Evolutionary conservation across 37 sponge, comb jelly and placozoan genomes (phyloP).

Genomic region (Oopsacas minuta): DNA sequence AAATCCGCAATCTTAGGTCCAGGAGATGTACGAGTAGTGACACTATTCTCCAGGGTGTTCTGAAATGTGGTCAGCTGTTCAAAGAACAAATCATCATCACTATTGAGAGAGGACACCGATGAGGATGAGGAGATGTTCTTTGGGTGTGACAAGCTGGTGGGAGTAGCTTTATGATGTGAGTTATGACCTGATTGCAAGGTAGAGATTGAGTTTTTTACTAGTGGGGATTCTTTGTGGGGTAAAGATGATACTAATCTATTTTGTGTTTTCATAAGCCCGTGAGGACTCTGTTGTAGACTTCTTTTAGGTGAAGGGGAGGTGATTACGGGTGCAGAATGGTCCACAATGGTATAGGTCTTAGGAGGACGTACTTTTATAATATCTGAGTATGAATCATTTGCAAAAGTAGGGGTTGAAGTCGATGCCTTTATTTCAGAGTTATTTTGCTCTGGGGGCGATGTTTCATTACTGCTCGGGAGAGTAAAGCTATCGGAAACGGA

Average conservation of each 20-base stretch:
- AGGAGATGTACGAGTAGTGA: not conserved
- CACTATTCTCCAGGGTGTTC: not conserved
- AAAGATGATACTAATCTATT: not conserved
- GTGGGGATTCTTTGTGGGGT: not conserved
- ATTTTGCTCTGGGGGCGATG: not conserved
- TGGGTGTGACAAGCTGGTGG: not conserved
- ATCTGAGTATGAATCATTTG: slow-evolving; percentile 1
- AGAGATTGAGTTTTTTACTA: not conserved
- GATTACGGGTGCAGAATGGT: not conserved
- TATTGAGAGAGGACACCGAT: not conserved
- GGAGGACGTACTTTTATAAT: not conserved
- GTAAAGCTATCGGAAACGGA: not conserved
- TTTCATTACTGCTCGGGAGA: not conserved
- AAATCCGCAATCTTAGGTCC: not conserved
- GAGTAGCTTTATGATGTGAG: not conserved
- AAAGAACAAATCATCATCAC: not conserved
- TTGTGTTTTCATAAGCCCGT: not conserved
- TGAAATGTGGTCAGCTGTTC: not conserved
- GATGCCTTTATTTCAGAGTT: not conserved
- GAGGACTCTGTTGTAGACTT: not conserved
- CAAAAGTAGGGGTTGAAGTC: not conserved
- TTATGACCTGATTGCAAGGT: not conserved
- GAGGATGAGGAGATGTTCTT: not conserved
- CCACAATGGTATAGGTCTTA: not conserved
- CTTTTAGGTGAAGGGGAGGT: not conserved